A percentile compares a stretch with the other conserved stretches of the same genome.
Evolutionary conservation across 1,140 invertebrate species (phyloP).

Genomic region (Aphelenchoides avenae): DNA sequence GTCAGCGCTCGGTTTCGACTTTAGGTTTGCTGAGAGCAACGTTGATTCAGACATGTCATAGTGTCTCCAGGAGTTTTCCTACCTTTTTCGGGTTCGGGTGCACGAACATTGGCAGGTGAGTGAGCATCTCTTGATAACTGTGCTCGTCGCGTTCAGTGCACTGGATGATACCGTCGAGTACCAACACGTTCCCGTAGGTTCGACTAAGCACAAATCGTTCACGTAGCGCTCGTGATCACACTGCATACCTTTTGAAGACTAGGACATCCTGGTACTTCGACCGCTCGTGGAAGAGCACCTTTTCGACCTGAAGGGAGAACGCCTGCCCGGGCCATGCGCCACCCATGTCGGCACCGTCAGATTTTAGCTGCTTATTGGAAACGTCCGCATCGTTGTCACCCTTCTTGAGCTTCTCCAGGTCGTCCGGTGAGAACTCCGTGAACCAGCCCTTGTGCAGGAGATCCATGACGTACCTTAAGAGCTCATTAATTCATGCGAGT

Average conservation of each 20-base stretch:
- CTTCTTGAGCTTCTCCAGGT: constrained; percentile 31
- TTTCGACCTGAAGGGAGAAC: constrained; percentile 80
- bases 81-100: constrained; percentile 87
- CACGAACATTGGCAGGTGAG: constrained; percentile 82
- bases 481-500: too few species aligned
- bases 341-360: constrained; percentile 65
- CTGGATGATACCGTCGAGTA: constrained; percentile 93
- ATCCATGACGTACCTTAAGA: too few species aligned
- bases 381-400: neutral
- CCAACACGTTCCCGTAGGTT: constrained; percentile 78
- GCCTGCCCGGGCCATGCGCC: constrained; percentile 84
- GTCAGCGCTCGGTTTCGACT: too few species aligned
- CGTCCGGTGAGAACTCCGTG: constrained; percentile 67
- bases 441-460: constrained; percentile 73
- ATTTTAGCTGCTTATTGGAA: constrained; percentile 16
- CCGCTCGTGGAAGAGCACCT: constrained; percentile 75
- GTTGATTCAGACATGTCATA: too few species aligned
- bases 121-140: constrained; percentile 96
- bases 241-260: constrained; percentile 78
- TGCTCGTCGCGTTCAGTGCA: constrained; percentile 93
- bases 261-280: constrained; percentile 84
- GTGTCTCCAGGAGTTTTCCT: too few species aligned
- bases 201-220: too few species aligned
- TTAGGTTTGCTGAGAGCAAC: too few species aligned
- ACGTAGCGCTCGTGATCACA: constrained; percentile 69